Percentiles rank a stretch among this genome's conserved stretches.
Evolutionary conservation across 2,113 vertebrate genomes (phyloP).

Genomic region (Oncorhynchus kisutch): DNA sequence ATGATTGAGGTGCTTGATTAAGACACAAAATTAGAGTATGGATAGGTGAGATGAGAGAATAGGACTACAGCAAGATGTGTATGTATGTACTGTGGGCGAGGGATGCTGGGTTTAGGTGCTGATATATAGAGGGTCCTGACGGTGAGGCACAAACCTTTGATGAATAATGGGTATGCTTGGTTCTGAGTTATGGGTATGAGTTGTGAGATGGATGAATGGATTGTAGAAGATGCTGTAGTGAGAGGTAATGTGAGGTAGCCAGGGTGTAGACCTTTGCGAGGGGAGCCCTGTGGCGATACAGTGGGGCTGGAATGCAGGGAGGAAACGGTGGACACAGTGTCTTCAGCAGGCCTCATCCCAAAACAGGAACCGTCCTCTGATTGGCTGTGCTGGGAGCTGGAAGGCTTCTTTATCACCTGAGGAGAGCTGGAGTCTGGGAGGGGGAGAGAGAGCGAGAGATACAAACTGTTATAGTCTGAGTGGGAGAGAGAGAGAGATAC

Average conservation of each 20-base stretch:
- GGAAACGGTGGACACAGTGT: conserved; percentile 79
- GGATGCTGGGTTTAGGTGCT: no score
- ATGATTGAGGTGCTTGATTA: not conserved
- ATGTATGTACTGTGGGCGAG: no score
- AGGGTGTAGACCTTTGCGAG: conserved; percentile 81
- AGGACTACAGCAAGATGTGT: no score
- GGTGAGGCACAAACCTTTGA: no score
- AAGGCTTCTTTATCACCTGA: conserved; percentile 79
- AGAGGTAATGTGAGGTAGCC: not conserved
- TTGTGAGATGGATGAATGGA: no score
- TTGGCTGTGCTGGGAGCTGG: conserved; percentile 71
- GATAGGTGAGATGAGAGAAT: not conserved
- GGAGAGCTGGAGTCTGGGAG: conserved; percentile 79
- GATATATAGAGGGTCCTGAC: no score
- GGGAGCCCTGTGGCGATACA: conserved; percentile 88
- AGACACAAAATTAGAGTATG: not conserved
- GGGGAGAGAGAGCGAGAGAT: not conserved
- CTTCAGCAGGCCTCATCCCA: conserved; percentile 85
- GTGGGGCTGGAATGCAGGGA: conserved; percentile 90
- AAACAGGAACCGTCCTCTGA: conserved; percentile 63
- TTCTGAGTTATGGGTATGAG: no score
- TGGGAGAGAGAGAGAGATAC: not conserved
- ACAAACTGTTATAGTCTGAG: not conserved
- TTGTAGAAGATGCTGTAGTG: no score
- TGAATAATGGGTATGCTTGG: no score